phyloP scores from a whole-genome alignment of 2,113 vertebrate genomes.

The Scortum barcoo region DNA sequence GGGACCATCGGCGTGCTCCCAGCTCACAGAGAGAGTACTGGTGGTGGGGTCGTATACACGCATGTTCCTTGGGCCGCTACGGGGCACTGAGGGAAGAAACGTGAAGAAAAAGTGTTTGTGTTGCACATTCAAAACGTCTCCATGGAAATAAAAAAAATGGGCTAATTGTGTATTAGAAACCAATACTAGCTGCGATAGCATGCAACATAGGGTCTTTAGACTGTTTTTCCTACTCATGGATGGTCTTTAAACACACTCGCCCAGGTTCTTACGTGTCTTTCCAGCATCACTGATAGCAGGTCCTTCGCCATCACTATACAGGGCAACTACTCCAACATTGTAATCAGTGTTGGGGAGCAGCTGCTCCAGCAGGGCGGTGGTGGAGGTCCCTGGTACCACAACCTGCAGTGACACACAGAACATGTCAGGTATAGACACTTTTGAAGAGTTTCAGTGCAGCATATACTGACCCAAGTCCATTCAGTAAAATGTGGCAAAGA shows the following conservation, averaged over 20 bases:
- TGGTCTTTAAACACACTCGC: neutral
- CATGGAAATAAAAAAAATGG: neutral
- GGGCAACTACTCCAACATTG: slow-evolving; percentile 89
- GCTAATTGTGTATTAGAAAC: neutral
- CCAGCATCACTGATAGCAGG: slow-evolving; percentile 86
- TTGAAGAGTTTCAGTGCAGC: neutral
- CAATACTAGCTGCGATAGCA: neutral
- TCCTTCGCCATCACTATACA: slow-evolving; percentile 94
- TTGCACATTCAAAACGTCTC: neutral
- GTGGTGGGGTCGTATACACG: slow-evolving; percentile 93
- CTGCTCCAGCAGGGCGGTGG: slow-evolving; percentile 87
- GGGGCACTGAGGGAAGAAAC: slow-evolving; percentile 85
- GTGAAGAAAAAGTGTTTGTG: neutral
- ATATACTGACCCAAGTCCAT: neutral
- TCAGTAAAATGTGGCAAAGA: neutral
- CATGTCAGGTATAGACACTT: neutral
- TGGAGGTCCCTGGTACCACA: slow-evolving; percentile 89
- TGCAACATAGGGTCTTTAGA: neutral
- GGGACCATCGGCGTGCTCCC: slow-evolving; percentile 95
- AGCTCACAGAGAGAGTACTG: slow-evolving; percentile 92
- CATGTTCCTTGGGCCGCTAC: slow-evolving; percentile 93
- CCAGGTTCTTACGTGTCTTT: slow-evolving; percentile 90
- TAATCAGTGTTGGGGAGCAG: slow-evolving; percentile 91
- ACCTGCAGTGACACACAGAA: slow-evolving; percentile 79
- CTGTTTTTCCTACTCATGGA: neutral